Percentiles rank a stretch among this genome's conserved stretches.
Evolutionary conservation across 2,797 vertebrate genomes (phyloP).

Genomic region (Oceanodroma leucorhoa): DNA sequence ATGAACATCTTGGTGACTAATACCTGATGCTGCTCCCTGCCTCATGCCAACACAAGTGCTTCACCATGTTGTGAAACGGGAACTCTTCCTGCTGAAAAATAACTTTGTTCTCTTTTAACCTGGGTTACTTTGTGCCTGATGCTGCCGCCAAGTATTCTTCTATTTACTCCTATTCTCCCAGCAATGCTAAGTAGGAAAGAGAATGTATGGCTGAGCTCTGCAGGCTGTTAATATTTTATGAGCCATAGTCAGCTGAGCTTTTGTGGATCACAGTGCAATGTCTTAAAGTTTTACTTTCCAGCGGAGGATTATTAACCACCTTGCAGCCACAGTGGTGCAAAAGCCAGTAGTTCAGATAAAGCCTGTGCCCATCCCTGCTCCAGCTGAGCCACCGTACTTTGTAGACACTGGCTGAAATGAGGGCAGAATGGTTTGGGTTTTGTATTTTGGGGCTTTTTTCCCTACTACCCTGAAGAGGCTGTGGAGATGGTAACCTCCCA

Average conservation of each 20-base stretch:
- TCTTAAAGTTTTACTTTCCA: not conserved
- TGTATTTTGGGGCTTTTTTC: not conserved
- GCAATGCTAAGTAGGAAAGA: not conserved
- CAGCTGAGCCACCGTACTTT: not conserved
- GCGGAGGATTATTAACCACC: not conserved
- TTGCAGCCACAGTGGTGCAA: not conserved
- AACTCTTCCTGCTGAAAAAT: not conserved
- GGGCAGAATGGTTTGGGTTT: not conserved
- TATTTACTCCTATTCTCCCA: not conserved
- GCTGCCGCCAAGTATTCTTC: not conserved
- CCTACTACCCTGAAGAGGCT: not conserved
- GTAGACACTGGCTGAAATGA: not conserved
- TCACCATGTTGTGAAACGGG: fast-evolving
- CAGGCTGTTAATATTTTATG: not conserved
- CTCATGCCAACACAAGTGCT: not conserved
- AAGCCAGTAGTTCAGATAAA: not conserved
- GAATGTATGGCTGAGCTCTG: not conserved
- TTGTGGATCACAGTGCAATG: not conserved
- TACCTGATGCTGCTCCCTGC: not conserved
- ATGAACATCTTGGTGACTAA: not conserved
- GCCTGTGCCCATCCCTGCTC: not conserved
- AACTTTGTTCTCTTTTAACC: not conserved
- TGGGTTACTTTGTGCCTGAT: not conserved
- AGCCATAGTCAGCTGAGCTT: not conserved
- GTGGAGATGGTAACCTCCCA: not conserved